Evolutionary conservation across 2,888 invertebrate genomes (phyloP), one percentile per base, ranked within the genome.

Genomic region (Drosophila pseudotakahashii): DNA sequence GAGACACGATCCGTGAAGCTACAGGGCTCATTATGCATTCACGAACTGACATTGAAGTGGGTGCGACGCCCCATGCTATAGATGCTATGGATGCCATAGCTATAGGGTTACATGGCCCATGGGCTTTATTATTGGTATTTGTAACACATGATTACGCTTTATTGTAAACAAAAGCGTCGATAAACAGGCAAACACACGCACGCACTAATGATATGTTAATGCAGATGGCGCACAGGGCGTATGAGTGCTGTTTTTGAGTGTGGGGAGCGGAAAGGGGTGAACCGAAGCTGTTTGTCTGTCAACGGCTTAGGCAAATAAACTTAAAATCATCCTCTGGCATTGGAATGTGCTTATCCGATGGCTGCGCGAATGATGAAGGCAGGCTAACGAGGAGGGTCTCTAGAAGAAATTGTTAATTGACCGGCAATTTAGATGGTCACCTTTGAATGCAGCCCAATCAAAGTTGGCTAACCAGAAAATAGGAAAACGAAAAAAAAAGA

Each of bases 61-160:
- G 66, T 76, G 81, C 83, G 76, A 44, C 48, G 50, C 55, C 63
- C 58, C 53, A 53, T 44, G 44, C 42, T 47, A 55, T 47, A 55
- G 61, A 67, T 52, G 70, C 63, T 83, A 67, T 26, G 26, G 26
- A 26, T 23, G 4, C 30, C 30, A 23, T 44, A 5, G 60, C 58
- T 69, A 73, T 86, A 78, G 84, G 84, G 84, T 83, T 82, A 86
- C 68, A 80, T 75, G 67, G 87, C 81, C 81, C 81, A 78, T 78
- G 73, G 81, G 58, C 79, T 61, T 75, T 82, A 87, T 87, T 82
- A 87, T 87, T 87, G 87, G 82, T 82, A 82, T 82, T 84, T 78
- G 83, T 88, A 85, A 82, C 84, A 88, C 84, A 85, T 85, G 88
- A 85, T 85, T 85, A 88, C 86, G 80, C 77, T 85, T 73, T 75